Evolutionary conservation across 2,113 vertebrate species (phyloP), one percentile per base, ranked within the genome.

Genomic region (Phalacrocorax carbo): DNA sequence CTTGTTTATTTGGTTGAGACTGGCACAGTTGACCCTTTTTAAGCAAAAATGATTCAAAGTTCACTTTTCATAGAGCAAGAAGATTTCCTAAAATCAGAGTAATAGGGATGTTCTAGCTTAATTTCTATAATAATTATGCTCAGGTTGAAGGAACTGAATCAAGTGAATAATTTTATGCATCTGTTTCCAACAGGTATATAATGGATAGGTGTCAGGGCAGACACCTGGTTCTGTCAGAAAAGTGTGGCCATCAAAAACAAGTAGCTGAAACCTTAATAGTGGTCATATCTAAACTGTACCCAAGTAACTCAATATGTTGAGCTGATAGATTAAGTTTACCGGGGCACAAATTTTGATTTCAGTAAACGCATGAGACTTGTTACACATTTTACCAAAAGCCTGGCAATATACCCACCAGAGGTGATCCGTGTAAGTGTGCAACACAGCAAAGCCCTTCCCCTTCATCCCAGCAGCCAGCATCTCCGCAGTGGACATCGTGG

Each of bases 371-470:
- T 0, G 11, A 52, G 82, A 21, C 14, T 11, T 6, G 52, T 13
- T 13, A 40, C 8, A 27, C 32, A 3, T 46, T 64, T 54, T 26
- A 23, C 71, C 46, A 40, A 4, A n/a, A 7, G 16, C 22, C 78
- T 68, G 78, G 49, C 54, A 60, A 40, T 44, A 13, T 77, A 97
- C 99, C 94, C 87, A 99, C 99, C 99, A 99, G 86, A 99, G 97
- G 82, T 98, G 97, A 97, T 99, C 99, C 98, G 98, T 98, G 95
- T 99, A 99, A 1, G 99, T 98, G 78, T 99, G 99, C 65, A 99
- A 96, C 87, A 99, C 96, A 68, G 96, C 98, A 93, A 99, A 98
- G 77, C 99, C 99, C 97, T 98, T 99, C 30, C 99, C 99, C 70
- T 99, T 99, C 99, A 99, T 99, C 15, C 98, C 98, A 61, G 97